Evolutionary conservation across 2,113 vertebrate genomes (phyloP).

Genomic region (Leptosomus discolor): DNA sequence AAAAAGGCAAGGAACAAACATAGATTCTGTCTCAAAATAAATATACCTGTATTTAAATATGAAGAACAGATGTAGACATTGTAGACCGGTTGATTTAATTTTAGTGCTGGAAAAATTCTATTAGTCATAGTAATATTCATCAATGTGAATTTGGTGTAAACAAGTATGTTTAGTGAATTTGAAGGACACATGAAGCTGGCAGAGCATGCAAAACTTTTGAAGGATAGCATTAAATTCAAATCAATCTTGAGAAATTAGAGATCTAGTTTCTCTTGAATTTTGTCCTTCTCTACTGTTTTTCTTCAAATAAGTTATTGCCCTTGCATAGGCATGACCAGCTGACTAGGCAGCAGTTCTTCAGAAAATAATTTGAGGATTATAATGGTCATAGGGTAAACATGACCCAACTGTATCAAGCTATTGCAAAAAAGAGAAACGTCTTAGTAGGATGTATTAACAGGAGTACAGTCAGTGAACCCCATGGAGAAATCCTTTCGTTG

Average conservation of each 20-base stretch:
- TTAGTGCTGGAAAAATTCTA: background rate
- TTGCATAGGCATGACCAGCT: background rate
- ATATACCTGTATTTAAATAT: background rate
- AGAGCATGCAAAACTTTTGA: background rate
- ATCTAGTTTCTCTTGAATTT: background rate
- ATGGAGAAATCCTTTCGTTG: background rate
- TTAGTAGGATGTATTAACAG: conserved; percentile 18
- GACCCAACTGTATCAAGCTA: background rate
- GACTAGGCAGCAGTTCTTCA: background rate
- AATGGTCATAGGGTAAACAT: background rate
- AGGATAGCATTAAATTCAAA: background rate
- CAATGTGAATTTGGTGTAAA: background rate
- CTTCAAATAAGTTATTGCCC: background rate
- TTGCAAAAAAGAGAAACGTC: conserved; percentile 15
- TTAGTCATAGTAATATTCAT: background rate
- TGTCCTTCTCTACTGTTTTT: background rate
- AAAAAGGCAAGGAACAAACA: background rate
- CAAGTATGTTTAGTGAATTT: background rate
- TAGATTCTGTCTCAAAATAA: background rate
- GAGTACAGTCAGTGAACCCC: conserved; percentile 10
- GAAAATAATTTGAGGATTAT: background rate
- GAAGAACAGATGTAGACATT: background rate
- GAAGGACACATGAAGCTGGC: background rate
- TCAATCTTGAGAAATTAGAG: background rate
- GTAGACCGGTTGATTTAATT: background rate